Base-by-base conservation (phyloP, 1,140 invertebrate species). In the Drosophila setifemur region DNA sequence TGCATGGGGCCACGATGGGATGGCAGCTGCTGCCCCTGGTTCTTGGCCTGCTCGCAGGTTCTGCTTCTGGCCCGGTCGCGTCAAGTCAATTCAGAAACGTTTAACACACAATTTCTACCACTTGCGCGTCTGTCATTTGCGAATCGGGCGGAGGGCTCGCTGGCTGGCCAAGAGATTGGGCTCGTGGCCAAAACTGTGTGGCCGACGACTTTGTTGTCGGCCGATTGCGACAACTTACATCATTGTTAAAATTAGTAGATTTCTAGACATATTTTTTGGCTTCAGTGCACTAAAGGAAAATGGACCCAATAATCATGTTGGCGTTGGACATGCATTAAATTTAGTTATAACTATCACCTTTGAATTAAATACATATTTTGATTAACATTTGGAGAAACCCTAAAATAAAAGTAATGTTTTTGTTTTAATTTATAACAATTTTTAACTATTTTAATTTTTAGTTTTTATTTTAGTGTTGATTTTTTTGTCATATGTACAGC, bases 221-320 rank as follows among this genome's bases (percentile, higher is more conserved):
- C 40, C 50, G 71, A 86, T 85, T 55, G 76, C 85, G 86, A 88
- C 76, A 82, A 64, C 55, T 88, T 89, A 89, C 86, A 89, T 89
- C 86, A 89, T 89, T 89, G 79, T 88, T 88, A 89, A 89, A 89
- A 82, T 89, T 89, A 89, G 79, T 70, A 47, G 77, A 72, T 52
- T 75, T 37, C 49, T 58, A 31, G 39, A 28, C 44, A 64, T 61
- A 50, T 33, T 71, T 48, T 83, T 61, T 39, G 37, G 35, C 54
- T 47, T 71, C 69, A 49, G 52, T 35, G 67, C 11, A 29, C 57
- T 12, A 21, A n/a, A 12, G 40, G 9, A 18, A 37, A 35, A 37
- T 23, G 2, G 21, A 3, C 21, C 5, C 21, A 23, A 3, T n/a
- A n/a, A n/a, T n/a, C n/a, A n/a, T n/a, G n/a, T n/a, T n/a, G n/a